Percentiles rank a stretch among this genome's conserved stretches.
These are phyloP conservation scores for human (Homo sapiens) DNA, from an alignment of 2,113 vertebrate genomes.

Conservation along the genomic window DNA sequence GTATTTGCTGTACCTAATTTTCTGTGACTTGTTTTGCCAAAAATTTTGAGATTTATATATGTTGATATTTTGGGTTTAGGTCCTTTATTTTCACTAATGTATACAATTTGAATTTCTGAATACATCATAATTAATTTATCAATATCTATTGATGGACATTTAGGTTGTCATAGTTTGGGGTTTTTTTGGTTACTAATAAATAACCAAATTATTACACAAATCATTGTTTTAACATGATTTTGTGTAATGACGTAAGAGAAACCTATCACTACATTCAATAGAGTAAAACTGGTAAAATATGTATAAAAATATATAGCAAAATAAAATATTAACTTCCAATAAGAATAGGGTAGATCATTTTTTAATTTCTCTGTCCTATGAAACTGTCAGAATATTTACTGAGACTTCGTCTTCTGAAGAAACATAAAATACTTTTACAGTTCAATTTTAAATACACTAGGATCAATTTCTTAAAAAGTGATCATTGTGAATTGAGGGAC, in stretches of 20 bases:
- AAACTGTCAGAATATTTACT: neutral
- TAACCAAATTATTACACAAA: neutral
- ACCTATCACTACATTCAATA: neutral
- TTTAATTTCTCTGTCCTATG: conserved; percentile 36
- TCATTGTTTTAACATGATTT: neutral
- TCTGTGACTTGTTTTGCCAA: neutral
- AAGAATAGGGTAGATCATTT: neutral
- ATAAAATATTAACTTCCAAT: neutral
- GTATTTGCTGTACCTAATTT: neutral
- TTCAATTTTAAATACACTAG: conserved; percentile 19
- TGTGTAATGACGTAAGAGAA: neutral
- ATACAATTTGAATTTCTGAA: neutral
- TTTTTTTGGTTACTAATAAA: neutral
- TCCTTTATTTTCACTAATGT: neutral
- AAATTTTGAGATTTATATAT: neutral
- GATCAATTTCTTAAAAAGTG: neutral
- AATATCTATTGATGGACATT: neutral
- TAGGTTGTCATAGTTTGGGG: neutral
- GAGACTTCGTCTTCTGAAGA: neutral
- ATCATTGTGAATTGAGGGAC: conserved; percentile 20
- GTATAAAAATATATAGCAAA: neutral
- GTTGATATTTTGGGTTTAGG: neutral
- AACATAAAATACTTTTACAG: conserved; percentile 28
- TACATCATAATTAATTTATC: neutral
- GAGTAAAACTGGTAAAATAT: neutral